phyloP scores from a whole-genome alignment of 2,888 invertebrate genomes.

The Megaustenia siamemsis region DNA sequence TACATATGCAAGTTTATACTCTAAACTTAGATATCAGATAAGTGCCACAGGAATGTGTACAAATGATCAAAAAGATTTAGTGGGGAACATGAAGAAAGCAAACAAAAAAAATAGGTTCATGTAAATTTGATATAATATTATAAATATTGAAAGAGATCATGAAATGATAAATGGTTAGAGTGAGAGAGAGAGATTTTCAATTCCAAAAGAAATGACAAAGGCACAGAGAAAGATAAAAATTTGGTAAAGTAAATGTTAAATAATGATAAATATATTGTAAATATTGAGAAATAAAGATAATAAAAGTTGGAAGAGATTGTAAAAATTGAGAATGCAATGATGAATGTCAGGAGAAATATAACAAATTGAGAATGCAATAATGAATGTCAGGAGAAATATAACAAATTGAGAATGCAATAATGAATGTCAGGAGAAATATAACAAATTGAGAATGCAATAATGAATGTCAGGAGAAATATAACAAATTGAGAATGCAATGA shows the following conservation, averaged over 20 bases:
- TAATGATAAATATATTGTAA: no score
- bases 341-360: no score
- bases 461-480: no score
- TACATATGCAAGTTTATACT: no score
- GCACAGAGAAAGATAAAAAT: background rate
- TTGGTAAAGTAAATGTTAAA: background rate
- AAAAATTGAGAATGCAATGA: background rate
- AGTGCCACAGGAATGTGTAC: no score
- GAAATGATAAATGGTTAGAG: background rate
- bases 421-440: no score
- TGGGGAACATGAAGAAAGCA: background rate
- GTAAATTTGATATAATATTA: background rate
- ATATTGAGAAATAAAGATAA: background rate
- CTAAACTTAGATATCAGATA: no score
- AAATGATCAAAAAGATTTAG: background rate
- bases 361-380: no score
- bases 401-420: no score
- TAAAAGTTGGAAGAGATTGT: background rate
- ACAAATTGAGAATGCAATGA: no score
- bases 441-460: no score
- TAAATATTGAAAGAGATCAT: background rate
- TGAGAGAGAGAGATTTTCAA: background rate
- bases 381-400: no score
- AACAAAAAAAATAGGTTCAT: background rate
- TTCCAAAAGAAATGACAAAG: background rate